Evolutionary conservation across 2,888 invertebrate species (phyloP), one percentile per base, ranked within the genome.

Genomic region (Deilephila porcellus): DNA sequence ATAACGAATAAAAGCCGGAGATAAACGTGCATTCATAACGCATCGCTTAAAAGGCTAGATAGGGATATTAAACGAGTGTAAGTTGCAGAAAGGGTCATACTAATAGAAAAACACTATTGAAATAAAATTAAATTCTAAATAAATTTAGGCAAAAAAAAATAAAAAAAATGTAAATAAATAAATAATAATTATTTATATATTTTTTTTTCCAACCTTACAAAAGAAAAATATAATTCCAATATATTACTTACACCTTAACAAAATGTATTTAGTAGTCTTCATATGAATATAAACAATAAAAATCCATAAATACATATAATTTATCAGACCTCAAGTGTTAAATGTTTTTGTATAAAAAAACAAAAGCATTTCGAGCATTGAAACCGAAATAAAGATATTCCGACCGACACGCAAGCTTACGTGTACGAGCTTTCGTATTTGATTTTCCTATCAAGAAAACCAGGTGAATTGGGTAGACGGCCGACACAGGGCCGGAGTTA

Each of bases 341-440:
- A 45, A 20, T 6, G 45, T 52, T 67, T 37, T 52, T 67, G 20
- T 45, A 25, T 1, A 25, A 32, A 45, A 53, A n/a, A 56, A 52
- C 25, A 14, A 64, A 64, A 20, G 45, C 17, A 29, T 52, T 67
- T 52, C 17, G 29, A 52, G 17, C 52, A 4, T 64, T 62, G 62
- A 63, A 72, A 63, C 52, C 45, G n/a, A 32, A 72, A 60, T 52
- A 71, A 52, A 73, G 60, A 73, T 60, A 73, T 70, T 73, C 45
- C 32, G 25, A 17, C 52, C 60, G 62, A 70, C 62, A 73, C 59
- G 70, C 73, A n/a, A 73, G 37, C 73, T 73, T 70, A 70, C 70
- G 62, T 73, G 60, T 52, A 60, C 20, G 60, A 32, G 52, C 60
- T 59, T 60, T 73, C 20, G 70, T 62, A 37, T 73, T 73, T 70